A percentile compares a stretch with the other conserved stretches of the same genome.
Conservation (phyloP, 2,113 vertebrate species). For the Columba janthina region DNA sequence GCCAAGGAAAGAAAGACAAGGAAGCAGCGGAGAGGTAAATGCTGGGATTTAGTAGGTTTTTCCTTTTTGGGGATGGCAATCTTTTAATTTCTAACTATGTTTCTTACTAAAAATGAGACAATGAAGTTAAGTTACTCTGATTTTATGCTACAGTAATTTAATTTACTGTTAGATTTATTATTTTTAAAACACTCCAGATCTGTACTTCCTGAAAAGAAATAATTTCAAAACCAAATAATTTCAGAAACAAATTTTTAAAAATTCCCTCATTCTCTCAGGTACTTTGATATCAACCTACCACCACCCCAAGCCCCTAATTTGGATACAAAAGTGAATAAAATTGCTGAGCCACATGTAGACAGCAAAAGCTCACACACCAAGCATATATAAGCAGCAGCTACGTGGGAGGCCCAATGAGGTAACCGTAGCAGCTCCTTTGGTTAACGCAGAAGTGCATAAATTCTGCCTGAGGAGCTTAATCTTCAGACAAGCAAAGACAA, state of each 20-base stretch:
- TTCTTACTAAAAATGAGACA: background rate
- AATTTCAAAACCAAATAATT: background rate
- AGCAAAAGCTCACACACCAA: conserved; percentile 8
- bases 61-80: background rate
- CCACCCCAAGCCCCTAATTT: background rate
- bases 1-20: background rate
- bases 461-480: background rate
- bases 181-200: background rate
- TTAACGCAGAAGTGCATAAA: conserved; percentile 7
- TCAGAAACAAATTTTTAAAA: background rate
- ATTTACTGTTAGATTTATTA: background rate
- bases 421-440: background rate
- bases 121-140: background rate
- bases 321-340: background rate
- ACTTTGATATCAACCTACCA: background rate
- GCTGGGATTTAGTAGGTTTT: background rate
- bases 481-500: conserved; percentile 17
- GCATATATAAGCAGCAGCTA: conserved; percentile 20
- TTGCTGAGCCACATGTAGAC: conserved; percentile 5
- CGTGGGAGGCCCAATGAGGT: conserved; percentile 37
- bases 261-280: background rate
- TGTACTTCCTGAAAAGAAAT: background rate
- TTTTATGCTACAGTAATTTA: background rate
- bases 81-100: background rate
- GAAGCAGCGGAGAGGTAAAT: background rate